Percentiles rank a stretch among this genome's conserved stretches.
Evolutionary conservation across 2,888 invertebrate species (phyloP).

Genomic region (Lasioglossum malachurum): DNA sequence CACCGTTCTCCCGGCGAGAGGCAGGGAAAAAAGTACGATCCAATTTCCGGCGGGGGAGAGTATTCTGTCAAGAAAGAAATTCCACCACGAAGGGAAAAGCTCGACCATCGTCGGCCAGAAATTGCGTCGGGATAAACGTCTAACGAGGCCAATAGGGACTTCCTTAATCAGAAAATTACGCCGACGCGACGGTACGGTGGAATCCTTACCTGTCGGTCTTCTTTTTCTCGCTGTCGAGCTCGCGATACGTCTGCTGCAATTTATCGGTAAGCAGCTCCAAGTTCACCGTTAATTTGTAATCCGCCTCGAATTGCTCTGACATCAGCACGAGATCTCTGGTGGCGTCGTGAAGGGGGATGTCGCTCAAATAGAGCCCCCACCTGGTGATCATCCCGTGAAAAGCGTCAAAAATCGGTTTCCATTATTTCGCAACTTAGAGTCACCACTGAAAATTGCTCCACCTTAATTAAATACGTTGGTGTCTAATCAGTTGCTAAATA

Average conservation of each 20-base stretch:
- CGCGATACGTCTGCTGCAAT: slow-evolving; percentile 96
- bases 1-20: not conserved
- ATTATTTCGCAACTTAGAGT: not conserved
- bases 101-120: slow-evolving; percentile 32
- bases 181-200: slow-evolving; percentile 25
- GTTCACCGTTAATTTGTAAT: slow-evolving; percentile 97
- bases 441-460: no score
- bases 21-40: slow-evolving; percentile 19
- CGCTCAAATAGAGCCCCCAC: slow-evolving; percentile 96
- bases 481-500: no score
- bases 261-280: slow-evolving; percentile 97
- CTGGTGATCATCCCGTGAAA: slow-evolving; percentile 84
- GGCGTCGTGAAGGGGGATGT: slow-evolving; percentile 98
- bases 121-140: slow-evolving; percentile 63
- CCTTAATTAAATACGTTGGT: no score
- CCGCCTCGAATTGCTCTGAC: slow-evolving; percentile 98
- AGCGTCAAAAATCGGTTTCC: not conserved
- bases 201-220: slow-evolving; percentile 94
- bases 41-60: slow-evolving; percentile 48
- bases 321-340: slow-evolving; percentile 97
- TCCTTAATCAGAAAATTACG: slow-evolving; percentile 66
- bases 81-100: slow-evolving; percentile 12
- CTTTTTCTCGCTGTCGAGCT: slow-evolving; percentile 96
- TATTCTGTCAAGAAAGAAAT: slow-evolving; percentile 46
- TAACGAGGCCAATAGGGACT: slow-evolving; percentile 54